A percentile compares a stretch with the other conserved stretches of the same genome.
Evolutionary conservation across 2,113 vertebrate species (phyloP).

Genomic region (Sula dactylatra): DNA sequence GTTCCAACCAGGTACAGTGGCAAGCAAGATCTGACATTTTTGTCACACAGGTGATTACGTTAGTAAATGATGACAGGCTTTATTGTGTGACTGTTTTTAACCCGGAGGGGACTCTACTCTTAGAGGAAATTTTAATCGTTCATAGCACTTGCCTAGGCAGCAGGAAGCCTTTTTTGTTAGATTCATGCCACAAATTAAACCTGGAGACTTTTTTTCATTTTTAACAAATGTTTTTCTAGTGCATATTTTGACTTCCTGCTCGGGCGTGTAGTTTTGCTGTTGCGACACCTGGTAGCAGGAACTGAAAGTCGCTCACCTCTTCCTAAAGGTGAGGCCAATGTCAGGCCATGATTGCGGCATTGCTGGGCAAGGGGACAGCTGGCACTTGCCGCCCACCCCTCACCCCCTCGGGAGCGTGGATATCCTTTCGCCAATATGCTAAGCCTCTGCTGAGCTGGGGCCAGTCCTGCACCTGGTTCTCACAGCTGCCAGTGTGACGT

Average conservation of each 20-base stretch:
- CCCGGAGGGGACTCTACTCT: neutral
- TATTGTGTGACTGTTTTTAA: neutral
- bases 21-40: neutral
- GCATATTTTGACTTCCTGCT: neutral
- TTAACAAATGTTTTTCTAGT: neutral
- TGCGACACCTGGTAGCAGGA: neutral
- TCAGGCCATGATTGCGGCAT: neutral
- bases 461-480: neutral
- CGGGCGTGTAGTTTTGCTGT: neutral
- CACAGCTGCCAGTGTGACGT: neutral
- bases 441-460: neutral
- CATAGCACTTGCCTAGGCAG: neutral
- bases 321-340: neutral
- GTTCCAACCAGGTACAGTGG: neutral
- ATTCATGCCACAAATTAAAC: neutral
- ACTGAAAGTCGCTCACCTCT: neutral
- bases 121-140: neutral
- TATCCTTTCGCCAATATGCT: neutral
- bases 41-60: neutral
- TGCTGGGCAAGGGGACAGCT: neutral
- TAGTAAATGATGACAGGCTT: neutral
- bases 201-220: neutral
- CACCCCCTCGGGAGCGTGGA: accelerated
- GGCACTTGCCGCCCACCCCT: neutral
- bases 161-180: neutral